These are phyloP conservation scores for Luscinia megarhynchos DNA, from an alignment of 2,797 vertebrate genomes.

Conservation along the genomic window DNA sequence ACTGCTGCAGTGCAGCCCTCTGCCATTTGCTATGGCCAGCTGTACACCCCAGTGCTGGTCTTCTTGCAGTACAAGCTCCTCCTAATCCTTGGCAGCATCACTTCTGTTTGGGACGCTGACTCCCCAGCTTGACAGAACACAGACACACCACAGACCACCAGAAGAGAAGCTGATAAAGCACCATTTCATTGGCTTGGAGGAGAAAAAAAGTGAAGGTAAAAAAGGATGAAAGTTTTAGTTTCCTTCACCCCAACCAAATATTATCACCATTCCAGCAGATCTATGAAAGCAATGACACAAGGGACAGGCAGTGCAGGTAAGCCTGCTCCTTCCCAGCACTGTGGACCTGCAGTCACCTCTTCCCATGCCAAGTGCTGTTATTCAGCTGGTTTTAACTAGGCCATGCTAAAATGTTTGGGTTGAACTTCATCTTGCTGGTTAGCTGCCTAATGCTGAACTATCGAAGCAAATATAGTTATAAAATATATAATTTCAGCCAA, in stretches of 20 bases:
- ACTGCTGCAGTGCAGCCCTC: neutral
- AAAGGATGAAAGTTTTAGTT: neutral
- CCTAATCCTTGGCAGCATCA: neutral
- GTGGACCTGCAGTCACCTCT: neutral
- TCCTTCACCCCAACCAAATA: neutral
- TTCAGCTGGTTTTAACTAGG: constrained; percentile 23
- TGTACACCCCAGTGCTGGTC: neutral
- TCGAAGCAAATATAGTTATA: constrained; percentile 50
- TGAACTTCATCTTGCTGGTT: constrained; percentile 4
- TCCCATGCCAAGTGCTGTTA: rapidly evolving
- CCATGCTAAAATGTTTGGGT: neutral
- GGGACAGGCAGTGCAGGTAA: neutral
- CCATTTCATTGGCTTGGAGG: neutral
- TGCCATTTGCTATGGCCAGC: neutral
- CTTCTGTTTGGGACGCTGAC: neutral
- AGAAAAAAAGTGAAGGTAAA: neutral
- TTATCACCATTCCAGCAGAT: neutral
- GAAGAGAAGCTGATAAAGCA: neutral
- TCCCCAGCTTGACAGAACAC: neutral
- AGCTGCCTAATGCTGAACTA: constrained; percentile 11
- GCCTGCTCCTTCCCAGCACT: rapidly evolving
- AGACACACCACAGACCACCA: neutral
- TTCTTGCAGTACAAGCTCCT: neutral
- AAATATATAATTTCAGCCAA: constrained; percentile 58
- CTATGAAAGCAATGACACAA: neutral